Evolutionary conservation across 2,888 invertebrate species (phyloP).

Genomic region (Molanna angustata): DNA sequence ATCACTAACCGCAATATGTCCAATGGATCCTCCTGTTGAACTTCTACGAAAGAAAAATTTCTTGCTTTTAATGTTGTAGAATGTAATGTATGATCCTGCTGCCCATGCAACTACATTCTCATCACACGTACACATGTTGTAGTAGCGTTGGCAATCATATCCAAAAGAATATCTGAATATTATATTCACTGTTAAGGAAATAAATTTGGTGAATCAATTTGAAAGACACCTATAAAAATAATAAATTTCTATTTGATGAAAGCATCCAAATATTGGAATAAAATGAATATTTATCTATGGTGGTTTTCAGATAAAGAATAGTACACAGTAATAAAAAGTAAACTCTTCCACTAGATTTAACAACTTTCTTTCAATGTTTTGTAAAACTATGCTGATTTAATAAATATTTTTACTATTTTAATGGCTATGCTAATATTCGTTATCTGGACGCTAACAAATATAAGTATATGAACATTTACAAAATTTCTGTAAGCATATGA

Average conservation of each 20-base stretch:
- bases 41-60: conserved; percentile 69
- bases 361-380: too few relatives aligned
- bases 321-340: too few relatives aligned
- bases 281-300: too few relatives aligned
- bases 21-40: conserved; percentile 76
- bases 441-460: too few relatives aligned
- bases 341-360: too few relatives aligned
- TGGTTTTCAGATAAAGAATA: background rate
- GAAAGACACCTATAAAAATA: background rate
- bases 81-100: conserved; percentile 78
- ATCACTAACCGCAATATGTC: conserved; percentile 61
- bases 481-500: too few relatives aligned
- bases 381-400: too few relatives aligned
- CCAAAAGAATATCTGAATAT: conserved; percentile 74
- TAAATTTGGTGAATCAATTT: background rate
- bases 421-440: too few relatives aligned
- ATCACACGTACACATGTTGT: conserved; percentile 77
- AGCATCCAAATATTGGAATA: background rate
- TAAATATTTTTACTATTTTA: too few relatives aligned
- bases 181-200: conserved; percentile 35
- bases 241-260: background rate
- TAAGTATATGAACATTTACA: too few relatives aligned
- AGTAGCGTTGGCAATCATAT: conserved; percentile 77
- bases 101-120: conserved; percentile 71
- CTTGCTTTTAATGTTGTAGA: conserved; percentile 66